Base-by-base conservation (phyloP, 2,888 invertebrate genomes). In the Orchesellides sinensis region DNA sequence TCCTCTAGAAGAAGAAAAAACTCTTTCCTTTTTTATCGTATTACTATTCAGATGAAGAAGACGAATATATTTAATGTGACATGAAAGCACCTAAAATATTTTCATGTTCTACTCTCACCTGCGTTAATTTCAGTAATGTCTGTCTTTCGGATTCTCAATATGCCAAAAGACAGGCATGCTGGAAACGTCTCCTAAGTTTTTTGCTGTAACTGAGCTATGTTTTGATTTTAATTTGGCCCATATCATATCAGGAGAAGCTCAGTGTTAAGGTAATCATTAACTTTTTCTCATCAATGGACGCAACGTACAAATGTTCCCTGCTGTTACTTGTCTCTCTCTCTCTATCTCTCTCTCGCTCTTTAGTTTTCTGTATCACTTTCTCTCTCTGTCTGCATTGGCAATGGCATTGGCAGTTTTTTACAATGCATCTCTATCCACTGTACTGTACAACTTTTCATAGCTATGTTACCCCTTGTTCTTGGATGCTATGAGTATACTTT, bases 211-310 rank as follows among this genome's bases (percentile, higher is more conserved):
- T 87, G 86, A 85, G 86, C 86, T 80, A 84, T 85, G 83, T 87
- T 86, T 86, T 88, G 87, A 87, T 89, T 89, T 88, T 87, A 89
- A 87, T 89, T 88, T 88, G 88, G 87, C 88, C 88, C 88, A 84
- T 88, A 90, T 90, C 82, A 82, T 89, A 89, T 90, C 89, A 89
- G 91, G 89, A 89, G 90, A 89, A 90, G 90, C 89, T 90, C 91
- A 89, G 89, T 90, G 88, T 89, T 90, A 89, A 90, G 91, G 90
- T 90, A 91, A 90, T 90, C 90, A 90, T 85, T 81, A 83, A 84
- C 83, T 84, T 84, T 84, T 84, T 84, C 63, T 84, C 83, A 84
- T 84, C 82, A 82, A 82, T 84, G 84, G 84, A 84, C 83, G 80
- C 83, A 79, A 79, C 83, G 84, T 83, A 83, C 83, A 80, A 77